These are phyloP conservation scores for Leptoclinus maculatus DNA, from an alignment of 2,797 vertebrate species.

Conservation along the genomic window DNA sequence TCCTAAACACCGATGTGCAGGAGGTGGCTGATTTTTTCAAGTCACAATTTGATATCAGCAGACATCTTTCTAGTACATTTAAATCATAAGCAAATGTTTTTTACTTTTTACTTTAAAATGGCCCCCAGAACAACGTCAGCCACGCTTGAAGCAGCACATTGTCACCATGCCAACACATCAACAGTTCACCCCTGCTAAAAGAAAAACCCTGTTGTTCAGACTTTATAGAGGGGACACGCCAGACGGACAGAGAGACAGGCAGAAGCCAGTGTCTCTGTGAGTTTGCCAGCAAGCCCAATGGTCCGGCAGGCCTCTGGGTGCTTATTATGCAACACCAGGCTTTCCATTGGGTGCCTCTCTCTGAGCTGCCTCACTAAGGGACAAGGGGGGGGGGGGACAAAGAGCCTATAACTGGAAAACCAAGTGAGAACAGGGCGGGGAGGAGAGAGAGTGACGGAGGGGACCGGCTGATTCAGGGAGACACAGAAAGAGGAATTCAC, in stretches of 20 bases:
- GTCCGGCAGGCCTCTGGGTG: slow-evolving; percentile 51
- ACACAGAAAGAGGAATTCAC: slow-evolving; percentile 25
- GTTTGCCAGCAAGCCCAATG: slow-evolving; percentile 52
- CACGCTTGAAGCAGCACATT: slow-evolving; percentile 15
- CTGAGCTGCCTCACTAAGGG: slow-evolving; percentile 40
- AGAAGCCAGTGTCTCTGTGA: slow-evolving; percentile 43
- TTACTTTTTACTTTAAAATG: not conserved
- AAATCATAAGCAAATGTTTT: not conserved
- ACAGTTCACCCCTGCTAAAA: slow-evolving; percentile 24
- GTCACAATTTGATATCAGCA: not conserved
- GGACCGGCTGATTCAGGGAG: slow-evolving; percentile 23
- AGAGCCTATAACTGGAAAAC: slow-evolving; percentile 57
- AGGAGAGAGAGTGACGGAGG: not conserved
- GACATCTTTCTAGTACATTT: not conserved
- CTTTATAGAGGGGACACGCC: slow-evolving; percentile 43
- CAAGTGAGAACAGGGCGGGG: slow-evolving; percentile 27
- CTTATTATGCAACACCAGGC: slow-evolving; percentile 78
- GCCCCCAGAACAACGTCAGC: not conserved
- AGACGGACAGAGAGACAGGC: slow-evolving; percentile 42
- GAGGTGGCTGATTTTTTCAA: not conserved
- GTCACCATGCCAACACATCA: slow-evolving; percentile 49
- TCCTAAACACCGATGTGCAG: not conserved
- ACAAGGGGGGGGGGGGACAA: slow-evolving; percentile 56
- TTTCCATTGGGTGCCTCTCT: slow-evolving; percentile 55
- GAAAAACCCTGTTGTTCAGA: slow-evolving; percentile 35